phyloP scores from a whole-genome alignment of 2,888 invertebrate genomes.

The Spatulosminthurus flaviceps region DNA sequence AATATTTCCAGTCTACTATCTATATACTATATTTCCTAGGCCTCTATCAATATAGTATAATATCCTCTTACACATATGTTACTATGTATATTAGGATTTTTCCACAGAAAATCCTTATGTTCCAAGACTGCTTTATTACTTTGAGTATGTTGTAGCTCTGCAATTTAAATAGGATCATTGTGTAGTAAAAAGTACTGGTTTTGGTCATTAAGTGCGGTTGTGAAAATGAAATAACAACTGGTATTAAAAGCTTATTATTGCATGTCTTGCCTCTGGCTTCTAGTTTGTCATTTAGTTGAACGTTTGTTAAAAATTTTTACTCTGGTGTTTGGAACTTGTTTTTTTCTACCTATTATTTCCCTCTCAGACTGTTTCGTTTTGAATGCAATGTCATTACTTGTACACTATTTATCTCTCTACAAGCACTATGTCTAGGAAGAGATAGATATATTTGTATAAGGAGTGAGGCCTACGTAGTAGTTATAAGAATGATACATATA shows the following conservation, averaged over 20 bases:
- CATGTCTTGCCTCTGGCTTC: neutral
- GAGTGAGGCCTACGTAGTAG: no score
- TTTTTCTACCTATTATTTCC: neutral
- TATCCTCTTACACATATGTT: no score
- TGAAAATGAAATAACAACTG: constrained; percentile 25
- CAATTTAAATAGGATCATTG: constrained; percentile 14
- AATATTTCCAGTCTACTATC: neutral
- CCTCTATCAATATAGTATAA: no score
- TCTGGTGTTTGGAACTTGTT: neutral
- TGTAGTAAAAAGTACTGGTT: constrained; percentile 14
- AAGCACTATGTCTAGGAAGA: no score
- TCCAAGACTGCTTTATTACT: neutral
- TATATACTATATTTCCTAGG: neutral
- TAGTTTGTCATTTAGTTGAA: constrained; percentile 10
- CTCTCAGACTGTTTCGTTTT: neutral
- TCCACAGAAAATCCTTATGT: no score
- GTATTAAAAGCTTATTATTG: constrained; percentile 30
- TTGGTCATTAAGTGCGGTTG: constrained; percentile 7
- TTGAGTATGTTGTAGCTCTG: neutral
- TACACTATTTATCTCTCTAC: no score
- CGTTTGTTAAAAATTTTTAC: neutral
- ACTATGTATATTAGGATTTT: no score
- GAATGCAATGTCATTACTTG: no score
- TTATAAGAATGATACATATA: no score
- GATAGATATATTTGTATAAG: no score